Evolutionary conservation across 2,113 vertebrate genomes (phyloP), one percentile per base, ranked within the genome.

Genomic region (Sturnus vulgaris): DNA sequence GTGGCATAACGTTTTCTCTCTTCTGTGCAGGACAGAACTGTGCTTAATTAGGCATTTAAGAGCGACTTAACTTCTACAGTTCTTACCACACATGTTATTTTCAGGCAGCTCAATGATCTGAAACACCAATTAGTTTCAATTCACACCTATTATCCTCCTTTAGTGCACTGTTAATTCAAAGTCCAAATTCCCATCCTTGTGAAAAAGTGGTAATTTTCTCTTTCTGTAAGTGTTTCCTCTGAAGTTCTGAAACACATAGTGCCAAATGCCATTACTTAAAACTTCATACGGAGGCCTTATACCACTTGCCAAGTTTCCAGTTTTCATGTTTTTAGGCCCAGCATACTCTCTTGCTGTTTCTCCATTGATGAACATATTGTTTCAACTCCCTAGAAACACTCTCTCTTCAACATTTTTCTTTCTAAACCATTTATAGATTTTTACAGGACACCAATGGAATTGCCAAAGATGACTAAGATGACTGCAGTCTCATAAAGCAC

Each of bases 121-220:
- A 97, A 97, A 97, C 93, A 96, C 95, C 93, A 97, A 97, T 98
- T 98, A 98, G 96, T 97, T 98, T 98, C 95, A 94, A 96, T 97
- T 97, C 96, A 97, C 92, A 96, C 93, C 85, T 97, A 97, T 96
- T 98, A 97, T 96, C 89, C 77, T 86, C 84, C 80, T 95, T 97
- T 93, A 96, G 91, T 97, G 96, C 89, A 95, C 92, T 76, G 72
- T 94, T 97, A 97, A 96, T 95, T 97, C 93, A 95, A 93, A 97
- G 95, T 95, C 86, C 59, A 93, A 86, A 96, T 95, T 94, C 82
- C 68, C 50, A 82, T 77, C 78, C 71, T 64, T 92, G 96, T 89
- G 94, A 95, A 91, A 96, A 86, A 97, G 61, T 64, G 72, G 59
- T 90, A 94, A 89, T 92, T 91, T 91, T 95, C 85, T 94, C n/a